These are phyloP conservation scores for Drosophila erecta DNA, from an alignment of 1,140 invertebrate species.

Conservation along the genomic window DNA sequence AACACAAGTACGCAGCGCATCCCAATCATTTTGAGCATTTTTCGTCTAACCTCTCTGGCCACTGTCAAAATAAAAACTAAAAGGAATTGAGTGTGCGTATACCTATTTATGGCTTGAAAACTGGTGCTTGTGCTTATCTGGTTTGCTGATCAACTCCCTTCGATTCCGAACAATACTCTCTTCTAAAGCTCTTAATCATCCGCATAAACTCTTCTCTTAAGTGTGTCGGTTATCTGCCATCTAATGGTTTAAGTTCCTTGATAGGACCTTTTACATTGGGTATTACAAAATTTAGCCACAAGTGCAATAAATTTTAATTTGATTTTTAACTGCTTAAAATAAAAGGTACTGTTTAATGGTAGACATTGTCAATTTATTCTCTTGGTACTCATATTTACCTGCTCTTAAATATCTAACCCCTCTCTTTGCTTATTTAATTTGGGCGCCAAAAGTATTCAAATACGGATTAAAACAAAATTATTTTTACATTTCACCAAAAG, in stretches of 20 bases:
- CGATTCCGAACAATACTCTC: constrained; percentile 6
- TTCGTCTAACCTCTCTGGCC: not conserved
- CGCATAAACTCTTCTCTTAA: not conserved
- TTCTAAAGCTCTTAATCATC: not conserved
- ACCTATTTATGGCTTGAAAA: constrained; percentile 7
- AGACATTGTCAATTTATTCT: not conserved
- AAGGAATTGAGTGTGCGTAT: no score
- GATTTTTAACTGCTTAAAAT: no score
- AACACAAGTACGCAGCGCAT: constrained; percentile 3
- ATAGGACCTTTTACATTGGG: no score
- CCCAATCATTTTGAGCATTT: constrained; percentile 11
- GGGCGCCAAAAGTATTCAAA: no score
- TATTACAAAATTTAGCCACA: no score
- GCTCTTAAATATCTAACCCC: not conserved
- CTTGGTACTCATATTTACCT: not conserved
- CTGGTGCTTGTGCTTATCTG: not conserved
- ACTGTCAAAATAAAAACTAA: constrained; percentile 12
- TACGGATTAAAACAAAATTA: no score
- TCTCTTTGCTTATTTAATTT: no score
- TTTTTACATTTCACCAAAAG: no score
- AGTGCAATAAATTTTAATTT: no score
- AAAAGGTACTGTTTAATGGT: no score
- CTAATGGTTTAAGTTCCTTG: not conserved
- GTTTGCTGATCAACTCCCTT: constrained; percentile 14
- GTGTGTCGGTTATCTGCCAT: not conserved